phyloP scores from a whole-genome alignment of 1,140 invertebrate genomes.

The Aphis gossypii region DNA sequence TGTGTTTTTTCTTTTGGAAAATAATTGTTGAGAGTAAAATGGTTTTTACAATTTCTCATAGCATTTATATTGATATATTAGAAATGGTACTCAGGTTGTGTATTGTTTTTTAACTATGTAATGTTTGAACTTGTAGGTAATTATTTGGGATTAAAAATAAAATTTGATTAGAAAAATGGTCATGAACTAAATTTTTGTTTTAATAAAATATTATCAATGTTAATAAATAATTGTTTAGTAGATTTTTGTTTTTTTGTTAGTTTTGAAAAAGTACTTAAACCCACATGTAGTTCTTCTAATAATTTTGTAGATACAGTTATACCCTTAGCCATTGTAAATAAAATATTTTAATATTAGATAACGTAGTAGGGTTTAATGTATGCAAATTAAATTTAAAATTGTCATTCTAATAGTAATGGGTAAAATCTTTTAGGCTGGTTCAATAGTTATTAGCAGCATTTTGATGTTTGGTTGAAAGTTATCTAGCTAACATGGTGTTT shows the following conservation, averaged over 20 bases:
- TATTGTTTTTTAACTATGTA: not conserved
- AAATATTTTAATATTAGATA: not conserved
- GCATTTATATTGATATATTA: not conserved
- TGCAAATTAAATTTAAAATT: not conserved
- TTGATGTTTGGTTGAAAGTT: not conserved
- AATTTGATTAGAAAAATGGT: not conserved
- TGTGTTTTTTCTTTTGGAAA: not conserved
- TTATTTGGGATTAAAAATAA: not conserved
- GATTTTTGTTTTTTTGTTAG: not conserved
- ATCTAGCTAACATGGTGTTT: conserved; percentile 8
- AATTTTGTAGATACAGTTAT: not conserved
- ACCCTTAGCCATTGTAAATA: not conserved
- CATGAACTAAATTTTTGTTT: not conserved
- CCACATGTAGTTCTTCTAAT: not conserved
- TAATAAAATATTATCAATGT: not conserved
- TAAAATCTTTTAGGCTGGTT: not conserved
- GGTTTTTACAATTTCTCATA: not conserved
- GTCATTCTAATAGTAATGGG: not conserved
- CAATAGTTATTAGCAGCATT: not conserved
- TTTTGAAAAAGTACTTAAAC: not conserved
- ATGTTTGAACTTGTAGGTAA: not conserved
- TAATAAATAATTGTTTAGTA: not conserved
- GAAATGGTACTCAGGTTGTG: no score
- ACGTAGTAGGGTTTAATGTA: not conserved
- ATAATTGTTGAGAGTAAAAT: not conserved